A percentile compares a stretch with the other conserved stretches of the same genome.
phyloP scores from a whole-genome alignment of 2,113 vertebrate genomes.

The Gavialis gangeticus region DNA sequence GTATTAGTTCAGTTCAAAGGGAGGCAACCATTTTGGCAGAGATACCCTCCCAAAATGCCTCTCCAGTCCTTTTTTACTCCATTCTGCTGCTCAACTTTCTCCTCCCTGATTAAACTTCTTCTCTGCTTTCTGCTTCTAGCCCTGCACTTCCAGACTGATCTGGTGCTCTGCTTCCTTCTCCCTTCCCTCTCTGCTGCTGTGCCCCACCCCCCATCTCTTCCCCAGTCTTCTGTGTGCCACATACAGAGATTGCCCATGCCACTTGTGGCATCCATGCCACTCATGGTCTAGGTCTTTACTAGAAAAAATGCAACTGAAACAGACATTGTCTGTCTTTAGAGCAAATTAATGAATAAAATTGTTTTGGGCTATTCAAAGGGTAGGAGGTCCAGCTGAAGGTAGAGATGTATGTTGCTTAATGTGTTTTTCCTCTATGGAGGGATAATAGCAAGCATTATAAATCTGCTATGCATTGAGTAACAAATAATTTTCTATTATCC shows the following conservation, averaged over 20 bases:
- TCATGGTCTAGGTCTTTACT: neutral
- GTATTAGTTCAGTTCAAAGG: too few species aligned
- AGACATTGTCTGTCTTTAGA: neutral
- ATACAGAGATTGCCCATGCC: too few species aligned
- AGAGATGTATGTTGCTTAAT: constrained; percentile 43
- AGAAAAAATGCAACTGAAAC: neutral
- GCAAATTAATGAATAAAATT: constrained; percentile 36
- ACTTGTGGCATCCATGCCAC: too few species aligned
- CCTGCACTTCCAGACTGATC: too few species aligned
- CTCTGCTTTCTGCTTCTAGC: too few species aligned
- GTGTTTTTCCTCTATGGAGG: constrained; percentile 41
- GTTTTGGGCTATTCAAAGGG: neutral
- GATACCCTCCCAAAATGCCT: too few species aligned
- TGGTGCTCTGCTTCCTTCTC: neutral
- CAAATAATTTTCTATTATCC: constrained; percentile 23
- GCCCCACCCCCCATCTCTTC: neutral
- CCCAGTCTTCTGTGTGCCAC: neutral
- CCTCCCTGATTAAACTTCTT: too few species aligned
- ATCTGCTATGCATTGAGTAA: constrained; percentile 47
- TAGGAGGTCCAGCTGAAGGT: neutral
- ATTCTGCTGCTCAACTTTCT: too few species aligned
- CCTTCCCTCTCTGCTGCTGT: neutral
- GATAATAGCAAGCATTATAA: constrained; percentile 51
- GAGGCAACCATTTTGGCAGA: too few species aligned
- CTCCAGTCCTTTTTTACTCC: too few species aligned